These are phyloP conservation scores for Nephrotoma flavescens DNA, from an alignment of 2,888 invertebrate species.

Conservation along the genomic window DNA sequence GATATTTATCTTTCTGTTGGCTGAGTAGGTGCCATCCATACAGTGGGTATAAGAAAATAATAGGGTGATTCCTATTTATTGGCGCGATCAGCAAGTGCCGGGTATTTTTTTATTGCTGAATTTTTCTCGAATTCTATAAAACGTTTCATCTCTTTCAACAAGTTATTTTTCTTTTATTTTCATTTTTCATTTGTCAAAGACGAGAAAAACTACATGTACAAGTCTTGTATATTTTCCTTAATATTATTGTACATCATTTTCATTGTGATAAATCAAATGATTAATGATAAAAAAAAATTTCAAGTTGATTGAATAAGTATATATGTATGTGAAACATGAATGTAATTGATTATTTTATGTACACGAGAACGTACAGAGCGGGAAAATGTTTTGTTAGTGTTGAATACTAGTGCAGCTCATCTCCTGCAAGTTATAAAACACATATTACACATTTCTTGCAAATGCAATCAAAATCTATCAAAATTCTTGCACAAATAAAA, in stretches of 20 bases:
- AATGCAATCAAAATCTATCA: background rate
- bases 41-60: background rate
- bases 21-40: background rate
- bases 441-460: background rate
- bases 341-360: background rate
- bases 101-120: background rate
- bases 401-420: background rate
- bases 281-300: background rate
- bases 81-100: no score
- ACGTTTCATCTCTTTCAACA: background rate
- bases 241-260: background rate
- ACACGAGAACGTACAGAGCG: background rate
- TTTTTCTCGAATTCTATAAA: background rate
- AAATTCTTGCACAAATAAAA: background rate
- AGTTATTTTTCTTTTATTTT: background rate
- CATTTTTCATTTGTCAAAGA: background rate
- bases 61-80: background rate
- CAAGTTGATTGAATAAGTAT: background rate
- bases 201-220: background rate
- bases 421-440: background rate
- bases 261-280: background rate
- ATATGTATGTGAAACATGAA: background rate
- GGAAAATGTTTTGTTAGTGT: background rate
- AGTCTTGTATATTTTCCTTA: background rate
- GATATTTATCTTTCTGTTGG: background rate